Percentiles rank a stretch among this genome's conserved stretches.
phyloP scores from a whole-genome alignment of 64 coral and sea anemone species.

The Pocillopora damicornis region DNA sequence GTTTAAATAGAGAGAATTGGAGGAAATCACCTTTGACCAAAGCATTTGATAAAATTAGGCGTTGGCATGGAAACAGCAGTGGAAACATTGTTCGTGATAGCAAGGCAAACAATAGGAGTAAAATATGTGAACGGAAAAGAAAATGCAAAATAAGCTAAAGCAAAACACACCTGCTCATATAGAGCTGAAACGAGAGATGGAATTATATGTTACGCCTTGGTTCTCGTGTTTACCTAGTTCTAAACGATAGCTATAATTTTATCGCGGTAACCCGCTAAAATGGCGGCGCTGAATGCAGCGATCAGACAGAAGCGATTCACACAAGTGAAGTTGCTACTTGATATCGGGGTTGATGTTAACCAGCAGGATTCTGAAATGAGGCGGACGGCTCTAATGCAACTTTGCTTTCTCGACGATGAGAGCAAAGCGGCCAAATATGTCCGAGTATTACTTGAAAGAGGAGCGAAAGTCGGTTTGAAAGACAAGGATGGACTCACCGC shows the following conservation, averaged over 20 bases:
- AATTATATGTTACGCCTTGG: neutral
- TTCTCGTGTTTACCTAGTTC: neutral
- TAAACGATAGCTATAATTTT: neutral
- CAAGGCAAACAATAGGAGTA: constrained; percentile 17
- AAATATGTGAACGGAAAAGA: neutral
- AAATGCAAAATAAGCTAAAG: constrained; percentile 33
- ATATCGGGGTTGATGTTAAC: constrained; percentile 69
- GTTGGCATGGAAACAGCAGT: constrained; percentile 30
- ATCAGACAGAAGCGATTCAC: constrained; percentile 59
- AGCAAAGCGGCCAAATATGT: constrained; percentile 59
- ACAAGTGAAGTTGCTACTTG: constrained; percentile 67
- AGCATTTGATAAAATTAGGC: constrained; percentile 13
- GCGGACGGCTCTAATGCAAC: constrained; percentile 62
- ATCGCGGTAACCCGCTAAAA: constrained; percentile 12
- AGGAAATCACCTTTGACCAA: neutral
- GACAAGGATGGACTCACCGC: constrained; percentile 59
- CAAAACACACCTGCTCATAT: constrained; percentile 25
- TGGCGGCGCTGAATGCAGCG: constrained; percentile 54
- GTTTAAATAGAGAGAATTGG: neutral
- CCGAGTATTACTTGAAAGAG: constrained; percentile 35
- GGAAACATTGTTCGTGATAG: neutral
- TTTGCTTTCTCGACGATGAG: constrained; percentile 80
- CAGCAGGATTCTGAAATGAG: constrained; percentile 30
- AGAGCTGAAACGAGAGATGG: neutral
- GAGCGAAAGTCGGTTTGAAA: constrained; percentile 55